Conservation (phyloP, 2,113 vertebrate genomes). For the Casuarius casuarius region DNA sequence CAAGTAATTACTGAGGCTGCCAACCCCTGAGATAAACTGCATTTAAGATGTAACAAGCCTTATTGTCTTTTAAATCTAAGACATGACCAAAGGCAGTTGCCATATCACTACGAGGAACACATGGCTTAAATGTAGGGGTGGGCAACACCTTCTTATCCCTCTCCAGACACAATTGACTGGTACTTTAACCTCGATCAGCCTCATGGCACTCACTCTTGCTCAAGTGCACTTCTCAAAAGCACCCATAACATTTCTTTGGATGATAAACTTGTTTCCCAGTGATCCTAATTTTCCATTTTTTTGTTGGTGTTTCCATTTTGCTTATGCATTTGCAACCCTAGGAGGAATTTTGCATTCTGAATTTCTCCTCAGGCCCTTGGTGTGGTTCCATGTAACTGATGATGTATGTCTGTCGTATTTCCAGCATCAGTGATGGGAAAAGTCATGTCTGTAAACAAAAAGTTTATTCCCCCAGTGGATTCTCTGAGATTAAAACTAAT, state of each 20-base stretch:
- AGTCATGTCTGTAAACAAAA: background rate
- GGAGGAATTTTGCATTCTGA: background rate
- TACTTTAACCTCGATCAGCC: fast-evolving
- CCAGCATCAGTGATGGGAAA: background rate
- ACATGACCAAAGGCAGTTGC: background rate
- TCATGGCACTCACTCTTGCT: background rate
- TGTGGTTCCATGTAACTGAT: background rate
- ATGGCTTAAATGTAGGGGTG: background rate
- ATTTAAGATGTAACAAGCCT: background rate
- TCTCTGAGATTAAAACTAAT: background rate
- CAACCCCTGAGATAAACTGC: background rate
- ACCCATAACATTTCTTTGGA: background rate
- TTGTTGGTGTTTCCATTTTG: background rate
- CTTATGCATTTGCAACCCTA: background rate
- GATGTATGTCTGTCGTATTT: background rate
- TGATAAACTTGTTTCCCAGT: background rate
- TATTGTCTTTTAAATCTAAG: background rate
- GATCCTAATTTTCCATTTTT: background rate
- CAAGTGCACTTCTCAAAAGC: background rate
- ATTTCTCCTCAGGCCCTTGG: background rate
- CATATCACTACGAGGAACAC: background rate
- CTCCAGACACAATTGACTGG: background rate
- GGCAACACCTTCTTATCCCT: background rate
- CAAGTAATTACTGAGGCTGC: background rate
- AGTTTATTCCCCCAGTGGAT: background rate